These are phyloP conservation scores for Syrphus vitripennis DNA, from an alignment of 2,888 invertebrate species.

Conservation along the genomic window DNA sequence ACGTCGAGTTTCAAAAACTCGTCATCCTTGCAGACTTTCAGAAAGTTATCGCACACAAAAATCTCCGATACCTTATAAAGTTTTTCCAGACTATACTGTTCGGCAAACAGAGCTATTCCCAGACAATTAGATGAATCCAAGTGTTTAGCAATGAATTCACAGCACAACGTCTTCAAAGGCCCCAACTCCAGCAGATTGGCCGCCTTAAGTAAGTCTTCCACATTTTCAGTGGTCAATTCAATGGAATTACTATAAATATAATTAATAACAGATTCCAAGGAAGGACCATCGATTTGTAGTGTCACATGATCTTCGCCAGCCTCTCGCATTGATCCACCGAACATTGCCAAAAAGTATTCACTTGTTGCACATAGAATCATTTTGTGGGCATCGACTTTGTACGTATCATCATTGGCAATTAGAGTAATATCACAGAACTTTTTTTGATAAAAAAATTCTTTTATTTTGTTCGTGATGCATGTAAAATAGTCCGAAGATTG, in stretches of 20 bases:
- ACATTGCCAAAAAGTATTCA: slow-evolving; percentile 27
- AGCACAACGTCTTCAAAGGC: not conserved
- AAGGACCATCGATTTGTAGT: not conserved
- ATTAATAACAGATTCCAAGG: not conserved
- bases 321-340: not conserved
- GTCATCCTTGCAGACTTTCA: not conserved
- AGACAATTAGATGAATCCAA: slow-evolving; percentile 28
- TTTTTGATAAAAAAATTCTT: not conserved
- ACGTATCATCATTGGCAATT: not conserved
- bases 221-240: not conserved
- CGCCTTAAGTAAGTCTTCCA: not conserved
- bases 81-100: not conserved
- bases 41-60: not conserved
- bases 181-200: not conserved
- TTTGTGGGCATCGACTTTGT: slow-evolving; percentile 20
- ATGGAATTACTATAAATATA: slow-evolving; percentile 13
- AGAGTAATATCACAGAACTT: slow-evolving; percentile 17
- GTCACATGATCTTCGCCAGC: not conserved
- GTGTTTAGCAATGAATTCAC: slow-evolving; percentile 17
- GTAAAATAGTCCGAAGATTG: not conserved
- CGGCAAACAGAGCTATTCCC: slow-evolving; percentile 15
- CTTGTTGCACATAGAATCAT: slow-evolving; percentile 25
- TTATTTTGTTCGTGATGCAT: not conserved
- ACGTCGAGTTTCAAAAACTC: slow-evolving; percentile 17
- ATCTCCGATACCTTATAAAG: not conserved